Evolutionary conservation across 2,113 vertebrate genomes (phyloP).

Genomic region (Sminthopsis crassicaudata): DNA sequence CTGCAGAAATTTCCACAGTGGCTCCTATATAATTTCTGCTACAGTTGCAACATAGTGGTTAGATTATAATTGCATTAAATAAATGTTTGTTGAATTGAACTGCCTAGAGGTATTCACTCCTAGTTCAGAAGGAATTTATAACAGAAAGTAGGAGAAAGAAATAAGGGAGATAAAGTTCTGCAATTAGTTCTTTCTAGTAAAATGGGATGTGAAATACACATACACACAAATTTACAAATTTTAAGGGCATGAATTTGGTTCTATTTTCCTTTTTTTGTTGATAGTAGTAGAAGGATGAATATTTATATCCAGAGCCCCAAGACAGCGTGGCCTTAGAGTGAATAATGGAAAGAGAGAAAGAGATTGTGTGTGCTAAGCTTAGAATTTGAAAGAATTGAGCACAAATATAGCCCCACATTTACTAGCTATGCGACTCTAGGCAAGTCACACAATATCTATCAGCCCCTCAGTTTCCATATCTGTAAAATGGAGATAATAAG

Average conservation of each 20-base stretch:
- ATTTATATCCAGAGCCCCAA: too few relatives aligned
- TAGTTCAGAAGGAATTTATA: not conserved
- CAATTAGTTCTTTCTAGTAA: not conserved
- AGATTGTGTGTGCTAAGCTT: not conserved
- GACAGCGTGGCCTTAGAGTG: too few relatives aligned
- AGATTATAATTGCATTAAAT: not conserved
- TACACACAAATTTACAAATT: not conserved
- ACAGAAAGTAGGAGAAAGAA: not conserved
- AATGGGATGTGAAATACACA: not conserved
- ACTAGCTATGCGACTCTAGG: not conserved
- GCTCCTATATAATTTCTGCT: not conserved
- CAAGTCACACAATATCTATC: not conserved
- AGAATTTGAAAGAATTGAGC: not conserved
- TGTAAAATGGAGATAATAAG: not conserved
- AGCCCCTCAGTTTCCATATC: not conserved
- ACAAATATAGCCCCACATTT: not conserved
- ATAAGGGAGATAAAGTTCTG: not conserved
- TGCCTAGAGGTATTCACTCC: not conserved
- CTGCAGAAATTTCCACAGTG: not conserved
- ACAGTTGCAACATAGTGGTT: not conserved
- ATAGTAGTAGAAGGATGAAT: too few relatives aligned
- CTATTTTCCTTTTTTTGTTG: too few relatives aligned
- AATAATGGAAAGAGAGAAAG: too few relatives aligned
- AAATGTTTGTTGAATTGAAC: not conserved
- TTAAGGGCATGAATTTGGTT: too few relatives aligned